A percentile compares a stretch with the other conserved stretches of the same genome.
Evolutionary conservation across 2,113 vertebrate species (phyloP).

Genomic region (Ameiurus melas): DNA sequence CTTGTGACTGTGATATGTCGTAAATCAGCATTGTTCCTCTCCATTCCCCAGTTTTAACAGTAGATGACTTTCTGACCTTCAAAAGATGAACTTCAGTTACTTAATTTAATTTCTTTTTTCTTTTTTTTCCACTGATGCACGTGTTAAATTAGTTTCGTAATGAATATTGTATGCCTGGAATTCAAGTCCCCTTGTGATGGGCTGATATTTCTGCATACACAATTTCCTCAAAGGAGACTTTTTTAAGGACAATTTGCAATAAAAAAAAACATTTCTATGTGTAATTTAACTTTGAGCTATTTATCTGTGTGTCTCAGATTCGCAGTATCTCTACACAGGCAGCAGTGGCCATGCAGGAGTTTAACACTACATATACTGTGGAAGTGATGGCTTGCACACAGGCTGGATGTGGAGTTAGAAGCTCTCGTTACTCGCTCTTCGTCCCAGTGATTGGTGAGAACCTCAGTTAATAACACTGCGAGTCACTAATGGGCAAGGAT

Average conservation of each 20-base stretch:
- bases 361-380: slow-evolving; percentile 82
- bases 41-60: too few relatives aligned
- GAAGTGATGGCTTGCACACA: slow-evolving; percentile 82
- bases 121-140: background rate
- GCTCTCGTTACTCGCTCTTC: slow-evolving; percentile 72
- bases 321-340: slow-evolving; percentile 61
- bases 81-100: background rate
- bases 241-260: background rate
- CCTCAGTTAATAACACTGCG: background rate
- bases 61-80: background rate
- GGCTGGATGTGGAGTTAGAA: slow-evolving; percentile 84
- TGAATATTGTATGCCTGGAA: background rate
- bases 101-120: background rate
- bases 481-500: background rate
- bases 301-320: slow-evolving; percentile 59
- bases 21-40: background rate
- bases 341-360: slow-evolving; percentile 65
- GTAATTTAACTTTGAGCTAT: slow-evolving; percentile 4
- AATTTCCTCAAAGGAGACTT: background rate
- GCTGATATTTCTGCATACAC: background rate
- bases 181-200: background rate
- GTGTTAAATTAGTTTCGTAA: background rate
- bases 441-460: slow-evolving; percentile 79
- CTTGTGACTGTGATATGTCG: slow-evolving; percentile 9
- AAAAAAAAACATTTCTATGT: background rate